These are phyloP conservation scores for Lottia scabra DNA, from an alignment of 2,888 invertebrate species.

Conservation along the genomic window DNA sequence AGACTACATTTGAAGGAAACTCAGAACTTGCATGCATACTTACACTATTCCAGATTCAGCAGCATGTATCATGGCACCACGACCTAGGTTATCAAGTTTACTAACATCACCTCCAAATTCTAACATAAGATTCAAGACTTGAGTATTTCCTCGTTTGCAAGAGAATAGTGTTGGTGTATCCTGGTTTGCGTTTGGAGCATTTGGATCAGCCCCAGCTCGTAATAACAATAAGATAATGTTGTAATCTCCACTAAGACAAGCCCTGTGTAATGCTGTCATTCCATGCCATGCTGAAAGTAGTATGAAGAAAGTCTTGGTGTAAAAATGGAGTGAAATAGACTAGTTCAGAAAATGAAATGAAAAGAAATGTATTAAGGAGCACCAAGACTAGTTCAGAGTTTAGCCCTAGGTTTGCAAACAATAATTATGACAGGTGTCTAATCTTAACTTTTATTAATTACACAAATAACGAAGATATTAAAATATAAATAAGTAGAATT, in stretches of 20 bases:
- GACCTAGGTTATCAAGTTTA: conserved; percentile 53
- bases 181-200: conserved; percentile 54
- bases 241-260: conserved; percentile 57
- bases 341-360: too few relatives aligned
- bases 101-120: conserved; percentile 54
- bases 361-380: too few relatives aligned
- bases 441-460: too few relatives aligned
- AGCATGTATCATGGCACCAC: conserved; percentile 58
- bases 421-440: too few relatives aligned
- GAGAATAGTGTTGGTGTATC: conserved; percentile 66
- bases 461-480: too few relatives aligned
- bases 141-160: conserved; percentile 58
- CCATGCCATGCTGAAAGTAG: conserved; percentile 65
- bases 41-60: conserved; percentile 65
- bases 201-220: conserved; percentile 58
- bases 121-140: conserved; percentile 51
- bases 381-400: too few relatives aligned
- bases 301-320: neutral
- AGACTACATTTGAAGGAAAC: too few relatives aligned
- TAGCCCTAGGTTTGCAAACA: too few relatives aligned
- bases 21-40: too few relatives aligned
- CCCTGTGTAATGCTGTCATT: conserved; percentile 60
- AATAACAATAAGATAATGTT: conserved; percentile 51
- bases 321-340: neutral
- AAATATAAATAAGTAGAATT: too few relatives aligned